Evolutionary conservation across 2,113 vertebrate genomes (phyloP), one percentile per base, ranked within the genome.

Genomic region (Suncus etruscus): DNA sequence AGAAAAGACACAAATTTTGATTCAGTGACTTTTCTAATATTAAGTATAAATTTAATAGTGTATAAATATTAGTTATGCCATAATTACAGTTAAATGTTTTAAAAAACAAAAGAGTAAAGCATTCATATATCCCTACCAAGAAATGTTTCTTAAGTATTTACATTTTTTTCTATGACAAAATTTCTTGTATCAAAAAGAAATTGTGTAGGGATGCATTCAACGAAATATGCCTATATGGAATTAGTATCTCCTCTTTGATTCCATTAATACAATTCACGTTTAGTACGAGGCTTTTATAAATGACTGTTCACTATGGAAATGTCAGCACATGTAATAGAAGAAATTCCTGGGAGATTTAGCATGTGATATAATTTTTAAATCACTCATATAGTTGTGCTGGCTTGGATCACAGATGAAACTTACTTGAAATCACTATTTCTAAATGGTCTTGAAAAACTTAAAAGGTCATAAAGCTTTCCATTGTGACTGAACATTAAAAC

Each of bases 211-310:
- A 93, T 82, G 89, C 27, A 78, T 84, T 90, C 39, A 76, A 68
- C 27, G 70, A 87, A 87, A 76, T 86, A 83, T 80, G 8, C 27
- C 20, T 50, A 6, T 69, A 77, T 90, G n/a, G 45, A 93, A 83
- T 91, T 77, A 87, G 29, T 29, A 86, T 15, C 39, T 94, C 27
- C 11, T 91, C 27, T 91, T 72, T 16, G 70, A 15, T 84, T 72
- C 32, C 63, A 90, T 92, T 93, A 90, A 94, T 83, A 32, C 86
- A 77, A 74, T 86, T 87, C 74, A 94, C 76, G 84, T 84, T 74
- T 91, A 85, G 31, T 87, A 83, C 27, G 89, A 83, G 77, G 5
- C 72, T 89, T 66, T 76, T 87, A 50, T 76, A 90, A 94, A 88
- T 85, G 58, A 11, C 47, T 91, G 27, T 82, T 65, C 29, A 78